Conservation (phyloP, 2,113 vertebrate genomes). For the Psittacula cyanocephala region DNA sequence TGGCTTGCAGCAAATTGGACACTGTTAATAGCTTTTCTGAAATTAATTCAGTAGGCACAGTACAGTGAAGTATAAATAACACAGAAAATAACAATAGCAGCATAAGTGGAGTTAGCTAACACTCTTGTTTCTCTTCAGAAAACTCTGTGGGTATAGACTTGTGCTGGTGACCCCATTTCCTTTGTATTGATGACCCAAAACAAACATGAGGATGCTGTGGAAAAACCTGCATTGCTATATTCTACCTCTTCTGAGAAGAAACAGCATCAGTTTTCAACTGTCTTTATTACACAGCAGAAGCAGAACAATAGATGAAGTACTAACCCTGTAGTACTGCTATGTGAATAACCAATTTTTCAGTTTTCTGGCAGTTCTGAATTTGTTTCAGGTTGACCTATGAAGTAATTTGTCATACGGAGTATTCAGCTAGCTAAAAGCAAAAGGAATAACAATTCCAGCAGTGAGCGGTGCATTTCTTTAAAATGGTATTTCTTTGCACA, state of each 20-base stretch:
- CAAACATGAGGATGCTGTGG: background rate
- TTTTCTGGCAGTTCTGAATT: constrained; percentile 2
- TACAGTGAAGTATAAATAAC: background rate
- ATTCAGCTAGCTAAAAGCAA: background rate
- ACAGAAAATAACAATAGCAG: background rate
- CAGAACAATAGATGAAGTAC: background rate
- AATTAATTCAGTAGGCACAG: background rate
- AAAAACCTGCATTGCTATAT: background rate
- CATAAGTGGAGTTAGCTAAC: background rate
- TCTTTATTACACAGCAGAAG: background rate
- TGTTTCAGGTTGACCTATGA: background rate
- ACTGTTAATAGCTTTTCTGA: background rate
- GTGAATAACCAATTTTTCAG: background rate
- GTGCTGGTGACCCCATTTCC: background rate
- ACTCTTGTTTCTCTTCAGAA: background rate
- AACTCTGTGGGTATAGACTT: background rate
- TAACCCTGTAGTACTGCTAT: background rate
- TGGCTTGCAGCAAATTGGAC: background rate
- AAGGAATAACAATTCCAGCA: background rate
- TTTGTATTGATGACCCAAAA: background rate
- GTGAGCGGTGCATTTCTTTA: background rate
- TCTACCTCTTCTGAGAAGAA: background rate
- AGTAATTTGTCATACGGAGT: background rate
- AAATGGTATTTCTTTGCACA: background rate
- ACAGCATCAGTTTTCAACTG: background rate